Evolutionary conservation across 2,888 invertebrate species (phyloP), one percentile per base, ranked within the genome.

Genomic region (Cheilosia scutellata): DNA sequence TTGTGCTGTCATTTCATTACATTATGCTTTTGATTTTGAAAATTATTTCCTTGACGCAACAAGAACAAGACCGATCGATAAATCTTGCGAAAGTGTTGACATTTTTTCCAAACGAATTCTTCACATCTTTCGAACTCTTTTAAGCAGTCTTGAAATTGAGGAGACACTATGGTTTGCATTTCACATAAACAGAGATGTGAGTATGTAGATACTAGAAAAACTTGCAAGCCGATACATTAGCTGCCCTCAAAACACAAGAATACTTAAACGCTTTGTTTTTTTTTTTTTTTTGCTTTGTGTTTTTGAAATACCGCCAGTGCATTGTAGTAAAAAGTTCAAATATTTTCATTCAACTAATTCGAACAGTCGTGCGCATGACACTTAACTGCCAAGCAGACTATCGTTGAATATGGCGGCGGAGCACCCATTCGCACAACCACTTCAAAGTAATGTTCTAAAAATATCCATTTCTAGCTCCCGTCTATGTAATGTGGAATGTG

Each of bases 391-490:
- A 71, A 37, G 58, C 5, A 25, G 53, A 44, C 40, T 47, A 71
- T 76, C 71, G 58, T 76, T 72, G 16, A 82, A 51, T 37, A 20
- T 76, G 47, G 82, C 51, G 66, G 53, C 44, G 74, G 76, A 86
- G 75, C 82, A 66, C 75, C 79, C 79, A 55, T 79, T 71, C 80
- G 75, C 80, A 76, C 79, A 87, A 87, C 82, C 82, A 83, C 88
- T 83, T 78, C 75, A 74, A 76, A 87, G 65, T 76, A 63, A 63
- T 68, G 51, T 80, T 88, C 88, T 88, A 88, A 88, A 88, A 88
- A 88, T 88, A 88, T 71, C 88, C 62, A 31, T 62, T 82, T 84
- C 88, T 88, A 84, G 87, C 83, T 87, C 71, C 71, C 77, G 76
- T 84, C 72, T 79, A 86, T 88, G 87, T 88, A 87, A 88, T 80